phyloP scores from a whole-genome alignment of 2,113 vertebrate species.

The Vombatus ursinus region DNA sequence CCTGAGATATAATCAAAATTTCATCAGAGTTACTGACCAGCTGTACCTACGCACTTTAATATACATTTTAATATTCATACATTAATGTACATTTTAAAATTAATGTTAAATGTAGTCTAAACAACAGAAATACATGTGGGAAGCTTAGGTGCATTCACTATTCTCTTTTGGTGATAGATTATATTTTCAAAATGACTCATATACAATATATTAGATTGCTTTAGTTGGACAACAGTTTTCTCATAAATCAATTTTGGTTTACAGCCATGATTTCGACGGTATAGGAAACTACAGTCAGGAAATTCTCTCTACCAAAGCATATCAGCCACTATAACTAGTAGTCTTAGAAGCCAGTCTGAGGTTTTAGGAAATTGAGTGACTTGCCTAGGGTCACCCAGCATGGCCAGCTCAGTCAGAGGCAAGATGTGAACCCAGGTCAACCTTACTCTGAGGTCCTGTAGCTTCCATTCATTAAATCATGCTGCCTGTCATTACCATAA shows the following conservation, averaged over 20 bases:
- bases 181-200: constrained; percentile 24
- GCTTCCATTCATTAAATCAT: neutral
- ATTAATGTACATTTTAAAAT: constrained; percentile 20
- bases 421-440: neutral
- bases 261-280: neutral
- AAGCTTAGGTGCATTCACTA: constrained; percentile 39
- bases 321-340: neutral
- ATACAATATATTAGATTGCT: constrained; percentile 38
- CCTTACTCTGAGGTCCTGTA: neutral
- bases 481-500: neutral
- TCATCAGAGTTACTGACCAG: constrained; percentile 29
- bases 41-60: neutral
- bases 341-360: neutral
- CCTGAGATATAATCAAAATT: constrained; percentile 30
- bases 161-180: constrained; percentile 49
- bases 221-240: constrained; percentile 20
- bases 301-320: neutral
- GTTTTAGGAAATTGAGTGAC: neutral
- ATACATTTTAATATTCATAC: neutral
- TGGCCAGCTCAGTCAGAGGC: neutral
- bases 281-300: neutral
- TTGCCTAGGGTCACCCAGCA: neutral
- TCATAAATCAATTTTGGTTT: constrained; percentile 37
- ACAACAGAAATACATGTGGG: constrained; percentile 37
- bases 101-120: constrained; percentile 46